A percentile compares a stretch with the other conserved stretches of the same genome.
Evolutionary conservation across 2,888 invertebrate species (phyloP).

Genomic region (Leptinotarsa rubiginosa): DNA sequence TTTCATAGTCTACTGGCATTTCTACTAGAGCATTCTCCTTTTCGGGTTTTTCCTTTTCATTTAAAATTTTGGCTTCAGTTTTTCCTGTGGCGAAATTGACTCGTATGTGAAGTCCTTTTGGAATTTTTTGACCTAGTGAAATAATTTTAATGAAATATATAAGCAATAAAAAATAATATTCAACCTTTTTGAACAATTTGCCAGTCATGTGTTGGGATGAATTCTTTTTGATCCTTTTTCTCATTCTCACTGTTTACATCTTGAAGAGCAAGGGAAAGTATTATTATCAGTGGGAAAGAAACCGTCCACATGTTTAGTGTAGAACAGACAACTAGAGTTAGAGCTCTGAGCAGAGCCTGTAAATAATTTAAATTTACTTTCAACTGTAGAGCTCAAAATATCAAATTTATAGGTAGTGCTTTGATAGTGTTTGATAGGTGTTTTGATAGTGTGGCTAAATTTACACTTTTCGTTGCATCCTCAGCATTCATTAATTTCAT

Average conservation of each 20-base stretch:
- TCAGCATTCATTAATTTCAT: too few relatives aligned
- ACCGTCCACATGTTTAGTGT: not conserved
- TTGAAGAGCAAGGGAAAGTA: constrained; percentile 6
- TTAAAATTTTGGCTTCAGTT: constrained; percentile 80
- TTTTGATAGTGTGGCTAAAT: too few relatives aligned
- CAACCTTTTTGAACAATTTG: constrained; percentile 73
- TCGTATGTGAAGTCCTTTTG: constrained; percentile 79
- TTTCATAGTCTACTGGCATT: constrained; percentile 50
- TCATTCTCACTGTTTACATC: constrained; percentile 31
- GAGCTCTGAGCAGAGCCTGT: too few relatives aligned
- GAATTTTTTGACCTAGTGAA: constrained; percentile 76
- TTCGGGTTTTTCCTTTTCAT: constrained; percentile 63
- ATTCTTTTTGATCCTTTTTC: constrained; percentile 63
- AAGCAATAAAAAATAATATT: constrained; percentile 14
- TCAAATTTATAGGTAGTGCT: too few relatives aligned
- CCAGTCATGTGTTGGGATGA: constrained; percentile 75
- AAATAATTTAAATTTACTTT: too few relatives aligned
- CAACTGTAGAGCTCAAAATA: too few relatives aligned
- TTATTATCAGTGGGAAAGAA: not conserved
- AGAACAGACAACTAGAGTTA: too few relatives aligned
- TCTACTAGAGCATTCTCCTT: constrained; percentile 48
- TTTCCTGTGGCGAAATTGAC: constrained; percentile 81
- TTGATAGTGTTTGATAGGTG: too few relatives aligned
- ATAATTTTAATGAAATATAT: constrained; percentile 28
- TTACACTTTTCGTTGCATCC: too few relatives aligned